These are phyloP conservation scores for Euclidia mi DNA, from an alignment of 2,888 invertebrate genomes.

Conservation along the genomic window DNA sequence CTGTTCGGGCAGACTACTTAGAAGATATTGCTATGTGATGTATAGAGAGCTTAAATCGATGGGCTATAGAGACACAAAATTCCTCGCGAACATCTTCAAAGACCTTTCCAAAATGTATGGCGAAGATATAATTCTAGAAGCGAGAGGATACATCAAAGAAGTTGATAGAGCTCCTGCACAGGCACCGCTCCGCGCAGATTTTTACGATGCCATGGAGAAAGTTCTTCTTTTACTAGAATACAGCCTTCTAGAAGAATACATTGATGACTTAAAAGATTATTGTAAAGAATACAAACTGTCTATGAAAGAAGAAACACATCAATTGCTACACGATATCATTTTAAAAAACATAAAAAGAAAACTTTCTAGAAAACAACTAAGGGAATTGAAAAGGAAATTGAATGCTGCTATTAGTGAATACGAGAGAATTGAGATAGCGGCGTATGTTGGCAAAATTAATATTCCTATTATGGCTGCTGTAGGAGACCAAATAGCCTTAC, in stretches of 20 bases:
- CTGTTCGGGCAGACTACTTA: conserved; percentile 59
- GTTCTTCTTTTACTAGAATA: conserved; percentile 62
- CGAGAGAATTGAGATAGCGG: conserved; percentile 4
- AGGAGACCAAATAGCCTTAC: too few species aligned
- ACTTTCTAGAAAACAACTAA: conserved; percentile 45
- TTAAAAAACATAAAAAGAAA: conserved; percentile 33
- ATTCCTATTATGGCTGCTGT: not conserved
- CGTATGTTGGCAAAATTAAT: not conserved
- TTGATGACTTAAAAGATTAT: conserved; percentile 56
- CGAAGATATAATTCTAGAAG: conserved; percentile 56
- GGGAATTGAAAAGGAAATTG: conserved; percentile 55
- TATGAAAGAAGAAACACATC: conserved; percentile 50
- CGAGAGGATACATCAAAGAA: conserved; percentile 53
- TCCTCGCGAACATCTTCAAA: conserved; percentile 58
- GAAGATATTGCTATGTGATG: conserved; percentile 58
- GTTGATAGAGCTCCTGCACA: conserved; percentile 42
- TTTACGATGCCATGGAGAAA: conserved; percentile 67
- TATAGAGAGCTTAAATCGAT: conserved; percentile 47
- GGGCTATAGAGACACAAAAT: conserved; percentile 52
- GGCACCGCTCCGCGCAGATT: conserved; percentile 37
- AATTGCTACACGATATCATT: conserved; percentile 45
- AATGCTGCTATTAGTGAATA: conserved; percentile 62
- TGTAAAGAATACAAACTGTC: conserved; percentile 40
- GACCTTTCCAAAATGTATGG: conserved; percentile 55
- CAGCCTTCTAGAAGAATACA: conserved; percentile 64